These are phyloP conservation scores for Vultur gryphus DNA, from an alignment of 2,797 vertebrate species.

Conservation along the genomic window DNA sequence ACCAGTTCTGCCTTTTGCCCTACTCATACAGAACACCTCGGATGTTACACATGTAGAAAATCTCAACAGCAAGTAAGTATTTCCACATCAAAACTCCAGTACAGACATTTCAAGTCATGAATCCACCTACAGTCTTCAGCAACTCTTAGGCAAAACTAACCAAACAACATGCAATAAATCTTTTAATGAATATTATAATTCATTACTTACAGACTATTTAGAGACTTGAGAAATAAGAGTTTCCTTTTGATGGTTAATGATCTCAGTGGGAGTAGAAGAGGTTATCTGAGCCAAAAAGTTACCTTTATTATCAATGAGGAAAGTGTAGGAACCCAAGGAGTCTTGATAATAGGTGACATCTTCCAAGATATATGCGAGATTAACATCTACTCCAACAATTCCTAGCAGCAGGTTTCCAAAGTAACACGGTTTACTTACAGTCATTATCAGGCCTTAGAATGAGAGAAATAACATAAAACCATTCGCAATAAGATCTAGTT, in stretches of 20 bases:
- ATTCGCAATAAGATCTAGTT: background rate
- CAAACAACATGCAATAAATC: background rate
- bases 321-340: conserved; percentile 95
- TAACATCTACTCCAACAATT: conserved; percentile 96
- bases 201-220: background rate
- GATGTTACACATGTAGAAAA: background rate
- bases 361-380: conserved; percentile 95
- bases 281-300: background rate
- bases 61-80: background rate
- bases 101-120: background rate
- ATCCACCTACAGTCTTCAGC: background rate
- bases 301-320: conserved; percentile 99
- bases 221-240: background rate
- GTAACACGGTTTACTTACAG: conserved; percentile 95
- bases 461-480: background rate
- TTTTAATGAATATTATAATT: background rate
- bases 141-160: background rate
- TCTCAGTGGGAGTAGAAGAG: background rate
- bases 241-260: background rate
- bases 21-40: background rate
- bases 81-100: background rate
- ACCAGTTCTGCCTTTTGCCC: background rate
- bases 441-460: conserved; percentile 92
- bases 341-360: conserved; percentile 99
- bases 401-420: conserved; percentile 96